Conservation (phyloP, 2,113 vertebrate species). For the Psilopsiagon aurifrons region DNA sequence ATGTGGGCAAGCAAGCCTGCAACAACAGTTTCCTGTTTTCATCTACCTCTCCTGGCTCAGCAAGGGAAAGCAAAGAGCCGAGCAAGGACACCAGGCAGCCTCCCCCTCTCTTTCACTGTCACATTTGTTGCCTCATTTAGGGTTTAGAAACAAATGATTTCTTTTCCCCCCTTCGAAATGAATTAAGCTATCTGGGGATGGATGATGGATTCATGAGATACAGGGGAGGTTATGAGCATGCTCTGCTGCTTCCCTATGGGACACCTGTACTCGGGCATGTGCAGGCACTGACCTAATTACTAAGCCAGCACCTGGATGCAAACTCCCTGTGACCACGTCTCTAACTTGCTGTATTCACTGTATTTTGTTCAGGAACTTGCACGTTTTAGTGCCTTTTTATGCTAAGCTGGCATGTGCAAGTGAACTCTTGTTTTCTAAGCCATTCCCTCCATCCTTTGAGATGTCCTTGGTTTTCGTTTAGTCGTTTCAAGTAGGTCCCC, state of each 20-base stretch:
- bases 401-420: slow-evolving; percentile 45
- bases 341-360: slow-evolving; percentile 37
- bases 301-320: slow-evolving; percentile 59
- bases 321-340: slow-evolving; percentile 14
- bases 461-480: slow-evolving; percentile 54
- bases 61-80: slow-evolving; percentile 16
- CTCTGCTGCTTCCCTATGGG: slow-evolving; percentile 52
- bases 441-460: slow-evolving; percentile 44
- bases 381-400: slow-evolving; percentile 13
- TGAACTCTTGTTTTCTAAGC: slow-evolving; percentile 52
- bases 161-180: slow-evolving; percentile 45
- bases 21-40: slow-evolving; percentile 11
- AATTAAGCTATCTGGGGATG: slow-evolving; percentile 67
- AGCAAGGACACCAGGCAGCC: slow-evolving; percentile 40
- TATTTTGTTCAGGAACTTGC: slow-evolving; percentile 37
- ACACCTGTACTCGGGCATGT: slow-evolving; percentile 57
- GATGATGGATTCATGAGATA: slow-evolving; percentile 61
- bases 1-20: slow-evolving; percentile 13
- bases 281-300: slow-evolving; percentile 70
- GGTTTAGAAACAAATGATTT: slow-evolving; percentile 49
- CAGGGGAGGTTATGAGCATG: slow-evolving; percentile 47
- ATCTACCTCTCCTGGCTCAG: slow-evolving; percentile 9
- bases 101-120: slow-evolving; percentile 47
- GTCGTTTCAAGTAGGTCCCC: slow-evolving; percentile 48
- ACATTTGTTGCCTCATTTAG: slow-evolving; percentile 49